phyloP scores from a whole-genome alignment of 2,113 vertebrate genomes.

The Scytalopus superciliaris region DNA sequence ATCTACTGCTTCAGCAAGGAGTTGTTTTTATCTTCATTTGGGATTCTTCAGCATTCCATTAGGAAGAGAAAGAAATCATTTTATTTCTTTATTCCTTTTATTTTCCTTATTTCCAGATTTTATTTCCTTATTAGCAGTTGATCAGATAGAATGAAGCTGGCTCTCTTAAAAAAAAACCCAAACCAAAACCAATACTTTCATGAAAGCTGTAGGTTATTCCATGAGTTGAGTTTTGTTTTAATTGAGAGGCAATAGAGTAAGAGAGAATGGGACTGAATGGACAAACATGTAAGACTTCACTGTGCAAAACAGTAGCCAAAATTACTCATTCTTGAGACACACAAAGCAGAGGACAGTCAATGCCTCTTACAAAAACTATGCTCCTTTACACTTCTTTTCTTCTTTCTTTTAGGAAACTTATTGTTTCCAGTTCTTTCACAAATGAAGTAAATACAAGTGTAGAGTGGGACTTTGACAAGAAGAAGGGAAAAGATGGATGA shows the following conservation, averaged over 20 bases:
- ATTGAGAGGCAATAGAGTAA: background rate
- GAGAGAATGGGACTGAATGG: background rate
- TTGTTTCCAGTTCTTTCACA: background rate
- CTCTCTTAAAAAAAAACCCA: background rate
- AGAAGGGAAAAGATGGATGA: background rate
- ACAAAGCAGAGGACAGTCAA: background rate
- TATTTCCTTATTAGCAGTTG: background rate
- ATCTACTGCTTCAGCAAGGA: background rate
- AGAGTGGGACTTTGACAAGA: background rate
- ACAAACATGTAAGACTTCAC: background rate
- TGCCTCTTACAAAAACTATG: fast-evolving
- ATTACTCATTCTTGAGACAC: background rate
- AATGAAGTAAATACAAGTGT: background rate
- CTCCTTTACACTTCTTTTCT: background rate
- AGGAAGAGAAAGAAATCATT: background rate
- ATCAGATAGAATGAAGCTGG: background rate
- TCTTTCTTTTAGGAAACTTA: background rate
- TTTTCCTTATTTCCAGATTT: too few relatives aligned
- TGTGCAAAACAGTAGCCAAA: background rate
- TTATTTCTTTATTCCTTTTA: too few relatives aligned
- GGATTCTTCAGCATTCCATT: background rate
- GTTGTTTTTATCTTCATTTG: background rate
- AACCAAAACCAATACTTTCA: background rate
- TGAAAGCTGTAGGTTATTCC: background rate
- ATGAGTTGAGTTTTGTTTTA: background rate